Base-by-base conservation (phyloP, 2,888 invertebrate genomes). In the Theretra japonica region DNA sequence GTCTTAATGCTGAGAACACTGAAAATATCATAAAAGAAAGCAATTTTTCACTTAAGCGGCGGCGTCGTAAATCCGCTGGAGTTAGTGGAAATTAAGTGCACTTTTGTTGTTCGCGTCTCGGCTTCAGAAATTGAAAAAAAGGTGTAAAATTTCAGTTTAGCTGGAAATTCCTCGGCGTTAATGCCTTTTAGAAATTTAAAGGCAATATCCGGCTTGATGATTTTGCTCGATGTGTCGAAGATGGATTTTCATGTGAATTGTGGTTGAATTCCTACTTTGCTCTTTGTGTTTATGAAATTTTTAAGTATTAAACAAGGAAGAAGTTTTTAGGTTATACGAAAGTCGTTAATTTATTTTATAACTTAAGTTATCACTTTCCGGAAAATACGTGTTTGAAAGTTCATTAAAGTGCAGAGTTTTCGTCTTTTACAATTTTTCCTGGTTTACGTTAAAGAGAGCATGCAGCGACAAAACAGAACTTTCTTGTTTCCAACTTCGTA, bases 61-160 rank as follows among this genome's bases (percentile, higher is more conserved):
- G 77, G 78, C 81, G 79, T 83, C 88, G 86, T 90, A 89, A 90
- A 89, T 89, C 85, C 85, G 79, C 76, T 80, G 79, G 82, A 87
- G 83, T 88, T 88, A 82, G 82, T 85, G 79, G 82, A 86, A 87
- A 88, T 90, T 90, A 90, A 90, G 86, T 86, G 87, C 85, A 85
- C 85, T 86, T 85, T 86, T 87, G 86, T 83, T 87, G 83, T 85
- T 86, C 80, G 76, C 79, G 77, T 82, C 78, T 79, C 76, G 76
- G 79, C 80, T 77, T 75, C 76, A 71, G 76, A 77, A 80, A 80
- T 76, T 78, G 74, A 76, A 80, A 41, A 77, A 79, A 77, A 75
- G 76, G 75, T 74, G 78, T 76, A 77, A 75, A 77, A 74, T 77
- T 79, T 82, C 72, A 72, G 74, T 70, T 65, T 30, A 62, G 41